These are phyloP conservation scores for cattle (Bos taurus) DNA, from an alignment of 2,113 vertebrate genomes.

Conservation along the genomic window ARS-UCD2.0 NC_037336.1:10116501-10117000, in stretches of 20 bases:
- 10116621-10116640: background rate
- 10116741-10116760: background rate
- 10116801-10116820: background rate
- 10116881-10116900: conserved; percentile 16
- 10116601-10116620: background rate
- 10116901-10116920: conserved; percentile 5
- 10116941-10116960: background rate
- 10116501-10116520: background rate
- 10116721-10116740: background rate
- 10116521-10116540: background rate
- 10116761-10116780: background rate
- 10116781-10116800: background rate
- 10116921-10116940: background rate
- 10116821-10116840: background rate
- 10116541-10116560: background rate
- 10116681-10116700: background rate
- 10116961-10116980: background rate
- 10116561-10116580: background rate
- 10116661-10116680: background rate
- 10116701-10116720: background rate
- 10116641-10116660: background rate
- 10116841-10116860: background rate
- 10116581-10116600: background rate
- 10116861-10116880: background rate
- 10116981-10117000: background rate